Percentiles rank a stretch among this genome's conserved stretches.
phyloP scores from a whole-genome alignment of 2,888 invertebrate species.

The Meghimatium bilineatum region DNA sequence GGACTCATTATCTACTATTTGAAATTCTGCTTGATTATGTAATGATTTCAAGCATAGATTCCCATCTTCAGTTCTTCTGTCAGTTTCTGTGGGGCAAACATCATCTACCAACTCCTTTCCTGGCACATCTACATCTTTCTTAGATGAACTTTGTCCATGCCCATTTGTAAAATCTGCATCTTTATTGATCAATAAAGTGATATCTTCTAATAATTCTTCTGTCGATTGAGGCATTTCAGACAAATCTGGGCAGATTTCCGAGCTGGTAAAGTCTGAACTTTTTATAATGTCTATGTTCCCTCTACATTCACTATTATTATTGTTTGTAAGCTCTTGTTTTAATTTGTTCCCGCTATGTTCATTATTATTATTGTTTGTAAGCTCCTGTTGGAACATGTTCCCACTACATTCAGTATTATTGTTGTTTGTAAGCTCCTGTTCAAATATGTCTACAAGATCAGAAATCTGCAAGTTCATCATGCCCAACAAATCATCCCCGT shows the following conservation, averaged over 20 bases:
- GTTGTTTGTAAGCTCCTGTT: neutral
- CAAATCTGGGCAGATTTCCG: neutral
- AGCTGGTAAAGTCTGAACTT: neutral
- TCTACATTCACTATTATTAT: neutral
- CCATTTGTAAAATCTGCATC: neutral
- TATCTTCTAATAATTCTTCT: slow-evolving; percentile 18
- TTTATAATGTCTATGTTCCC: neutral
- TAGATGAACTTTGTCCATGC: neutral
- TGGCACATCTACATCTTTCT: neutral
- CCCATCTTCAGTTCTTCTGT: neutral
- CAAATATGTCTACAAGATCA: neutral
- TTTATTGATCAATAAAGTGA: slow-evolving; percentile 11
- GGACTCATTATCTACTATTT: no score
- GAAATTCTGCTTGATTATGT: neutral
- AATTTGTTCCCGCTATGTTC: neutral
- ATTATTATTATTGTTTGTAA: neutral
- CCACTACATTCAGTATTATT: neutral
- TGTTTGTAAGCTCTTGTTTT: no score
- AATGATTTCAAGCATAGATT: neutral
- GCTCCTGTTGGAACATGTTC: neutral
- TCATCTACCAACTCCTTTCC: neutral
- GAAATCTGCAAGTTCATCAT: slow-evolving; percentile 9
- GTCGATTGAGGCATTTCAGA: neutral
- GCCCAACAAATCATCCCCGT: neutral
- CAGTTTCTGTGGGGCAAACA: no score